A percentile compares a stretch with the other conserved stretches of the same genome.
Evolutionary conservation across 2,888 invertebrate genomes (phyloP).

Genomic region (Eupithecia subfuscata): DNA sequence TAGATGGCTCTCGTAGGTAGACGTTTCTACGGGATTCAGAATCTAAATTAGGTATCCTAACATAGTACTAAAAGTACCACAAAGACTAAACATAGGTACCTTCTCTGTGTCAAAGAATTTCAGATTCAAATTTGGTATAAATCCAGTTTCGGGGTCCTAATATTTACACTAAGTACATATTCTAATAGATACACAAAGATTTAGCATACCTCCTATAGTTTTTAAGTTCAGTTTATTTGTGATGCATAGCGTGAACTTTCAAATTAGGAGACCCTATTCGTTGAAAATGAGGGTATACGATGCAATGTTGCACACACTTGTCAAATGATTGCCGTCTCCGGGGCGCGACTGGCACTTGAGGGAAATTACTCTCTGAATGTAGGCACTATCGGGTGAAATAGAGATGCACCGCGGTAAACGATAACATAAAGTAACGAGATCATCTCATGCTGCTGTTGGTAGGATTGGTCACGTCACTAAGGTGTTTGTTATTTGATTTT

Average conservation of each 20-base stretch:
- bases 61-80: no score
- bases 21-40: background rate
- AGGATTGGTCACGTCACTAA: background rate
- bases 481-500: background rate
- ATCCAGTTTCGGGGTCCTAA: no score
- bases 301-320: constrained; percentile 57
- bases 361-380: constrained; percentile 72
- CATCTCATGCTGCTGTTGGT: background rate
- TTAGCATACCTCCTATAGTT: background rate
- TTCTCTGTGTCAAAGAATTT: no score
- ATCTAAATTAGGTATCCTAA: background rate
- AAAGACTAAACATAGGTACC: no score
- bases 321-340: constrained; percentile 65
- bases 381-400: constrained; percentile 29
- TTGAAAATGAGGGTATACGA: constrained; percentile 47
- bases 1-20: background rate
- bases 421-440: background rate
- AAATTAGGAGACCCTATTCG: constrained; percentile 14
- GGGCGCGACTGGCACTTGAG: constrained; percentile 66
- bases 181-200: no score
- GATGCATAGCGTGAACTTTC: constrained; percentile 1
- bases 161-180: no score
- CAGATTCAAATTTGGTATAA: no score
- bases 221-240: background rate
- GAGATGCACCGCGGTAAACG: constrained; percentile 22